Evolutionary conservation across 2,888 invertebrate genomes (phyloP).

Genomic region (Molorchus minor): DNA sequence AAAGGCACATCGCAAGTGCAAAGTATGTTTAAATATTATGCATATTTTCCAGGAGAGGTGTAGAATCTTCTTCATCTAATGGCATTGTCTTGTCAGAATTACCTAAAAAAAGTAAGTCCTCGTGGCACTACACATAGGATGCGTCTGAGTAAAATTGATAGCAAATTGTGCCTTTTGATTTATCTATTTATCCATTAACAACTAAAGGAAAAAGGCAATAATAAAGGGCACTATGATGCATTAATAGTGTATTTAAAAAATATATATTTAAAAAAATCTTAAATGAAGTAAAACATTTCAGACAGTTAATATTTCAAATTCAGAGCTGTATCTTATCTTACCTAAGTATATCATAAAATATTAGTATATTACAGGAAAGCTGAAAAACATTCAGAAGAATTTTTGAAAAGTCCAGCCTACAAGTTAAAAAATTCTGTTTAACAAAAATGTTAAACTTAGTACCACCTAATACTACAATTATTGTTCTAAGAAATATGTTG

Average conservation of each 20-base stretch:
- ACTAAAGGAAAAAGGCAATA: too few species aligned
- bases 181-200: too few species aligned
- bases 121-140: conserved; percentile 14
- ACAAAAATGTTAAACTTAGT: neutral
- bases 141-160: neutral
- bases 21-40: neutral
- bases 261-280: too few species aligned
- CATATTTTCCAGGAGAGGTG: conserved; percentile 37
- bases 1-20: neutral
- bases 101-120: conserved; percentile 39
- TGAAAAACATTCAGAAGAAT: neutral
- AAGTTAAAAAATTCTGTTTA: neutral
- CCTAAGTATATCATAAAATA: neutral
- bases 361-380: neutral
- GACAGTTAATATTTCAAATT: neutral
- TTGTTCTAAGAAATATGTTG: too few species aligned
- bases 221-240: neutral
- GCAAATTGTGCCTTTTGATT: too few species aligned
- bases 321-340: neutral
- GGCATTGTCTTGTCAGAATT: conserved; percentile 38
- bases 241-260: neutral
- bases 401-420: neutral
- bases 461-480: neutral
- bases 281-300: too few species aligned
- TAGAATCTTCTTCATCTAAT: conserved; percentile 43